Conservation (phyloP, 2,797 vertebrate genomes). For the Sebastes ruberrimus region DNA sequence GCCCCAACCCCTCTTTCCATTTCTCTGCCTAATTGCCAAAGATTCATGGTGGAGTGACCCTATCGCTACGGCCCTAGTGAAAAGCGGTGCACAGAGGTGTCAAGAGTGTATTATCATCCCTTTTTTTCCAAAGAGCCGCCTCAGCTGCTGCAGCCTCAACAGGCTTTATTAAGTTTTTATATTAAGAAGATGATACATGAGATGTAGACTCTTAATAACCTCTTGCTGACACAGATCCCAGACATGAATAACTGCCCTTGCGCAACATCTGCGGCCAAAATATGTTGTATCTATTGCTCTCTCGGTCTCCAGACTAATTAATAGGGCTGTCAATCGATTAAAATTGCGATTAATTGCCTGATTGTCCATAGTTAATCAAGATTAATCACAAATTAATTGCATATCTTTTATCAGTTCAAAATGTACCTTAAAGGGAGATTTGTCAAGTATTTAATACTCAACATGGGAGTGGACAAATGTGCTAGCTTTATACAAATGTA, state of each 20-base stretch:
- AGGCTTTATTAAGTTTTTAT: slow-evolving; percentile 64
- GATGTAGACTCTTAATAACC: slow-evolving; percentile 51
- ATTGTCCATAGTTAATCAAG: too few species aligned
- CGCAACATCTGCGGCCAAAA: not conserved
- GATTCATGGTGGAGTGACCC: slow-evolving; percentile 45
- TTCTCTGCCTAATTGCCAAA: slow-evolving; percentile 47
- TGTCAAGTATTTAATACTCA: too few species aligned
- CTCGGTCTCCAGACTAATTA: not conserved
- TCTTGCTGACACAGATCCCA: slow-evolving; percentile 11
- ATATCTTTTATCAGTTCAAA: too few species aligned
- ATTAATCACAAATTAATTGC: too few species aligned
- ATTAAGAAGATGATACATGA: slow-evolving; percentile 48
- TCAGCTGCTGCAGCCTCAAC: slow-evolving; percentile 41
- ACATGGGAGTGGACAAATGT: too few species aligned
- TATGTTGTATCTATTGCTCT: not conserved
- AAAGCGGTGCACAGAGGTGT: slow-evolving; percentile 48
- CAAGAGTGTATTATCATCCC: slow-evolving; percentile 36
- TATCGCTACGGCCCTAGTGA: slow-evolving; percentile 25
- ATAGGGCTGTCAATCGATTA: not conserved
- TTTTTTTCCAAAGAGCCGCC: slow-evolving; percentile 31
- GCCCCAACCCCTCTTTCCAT: not conserved
- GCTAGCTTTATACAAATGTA: too few species aligned
- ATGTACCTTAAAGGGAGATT: too few species aligned
- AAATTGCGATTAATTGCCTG: too few species aligned
- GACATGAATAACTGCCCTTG: not conserved